Evolutionary conservation across 2,888 invertebrate species (phyloP), one percentile per base, ranked within the genome.

Genomic region (Rhyacophila evoluta): DNA sequence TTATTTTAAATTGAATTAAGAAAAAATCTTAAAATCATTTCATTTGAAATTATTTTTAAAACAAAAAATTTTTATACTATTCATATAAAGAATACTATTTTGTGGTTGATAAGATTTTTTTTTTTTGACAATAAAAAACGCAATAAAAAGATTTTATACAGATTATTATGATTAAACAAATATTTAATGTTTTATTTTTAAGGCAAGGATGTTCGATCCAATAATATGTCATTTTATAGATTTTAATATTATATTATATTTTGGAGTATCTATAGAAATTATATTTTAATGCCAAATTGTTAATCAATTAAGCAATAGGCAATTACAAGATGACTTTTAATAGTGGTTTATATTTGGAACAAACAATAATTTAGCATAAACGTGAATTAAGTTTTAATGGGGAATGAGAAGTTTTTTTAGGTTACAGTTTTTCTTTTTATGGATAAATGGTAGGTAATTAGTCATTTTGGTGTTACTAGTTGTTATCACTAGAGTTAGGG

Each of bases 401-500:
- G 55, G 39, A 6, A 39, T 4, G 15, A 12, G 39, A 27, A 68
- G 69, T 69, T 69, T 12, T 27, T 8, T 69, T 15, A 29, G 29
- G 19, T 69, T 69, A n/a, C 5, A 69, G 33, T 19, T 55, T 25
- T 19, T 55, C 4, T 39, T 55, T 55, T 8, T 2, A 55, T 25
- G 25, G 25, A 19, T 55, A 19, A 55, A 55, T 70, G 27, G 19
- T 55, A 55, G 55, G 55, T 55, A 55, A 55, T 55, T 55, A 55
- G 55, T 55, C 19, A 55, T 19, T 74, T 74, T 67, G 55, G 67
- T 74, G 28, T 74, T 36, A 15, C 67, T 74, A 68, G 72, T 73
- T 55, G 55, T 8, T 55, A 55, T 25, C 55, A 55, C 55, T 55
- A 55, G 55, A 55, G 74, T 19, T 67, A 75, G 55, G 74, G 72